Conservation (phyloP, 2,113 vertebrate species). For the Mustela nigripes region DNA sequence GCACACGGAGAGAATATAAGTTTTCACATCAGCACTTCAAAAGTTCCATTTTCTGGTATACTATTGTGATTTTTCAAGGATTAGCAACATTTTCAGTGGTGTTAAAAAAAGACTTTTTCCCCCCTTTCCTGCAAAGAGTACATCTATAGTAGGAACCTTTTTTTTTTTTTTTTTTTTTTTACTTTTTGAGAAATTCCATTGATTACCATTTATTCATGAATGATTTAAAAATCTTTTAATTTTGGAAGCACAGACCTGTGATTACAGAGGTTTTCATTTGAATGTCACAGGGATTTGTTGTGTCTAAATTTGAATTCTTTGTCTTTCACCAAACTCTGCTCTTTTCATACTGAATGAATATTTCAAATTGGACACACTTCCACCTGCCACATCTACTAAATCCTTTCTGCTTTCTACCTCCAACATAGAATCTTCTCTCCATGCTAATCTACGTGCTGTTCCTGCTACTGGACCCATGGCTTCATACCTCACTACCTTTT, state of each 20-base stretch:
- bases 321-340: background rate
- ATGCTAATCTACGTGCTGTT: fast-evolving
- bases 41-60: slow-evolving; percentile 27
- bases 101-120: background rate
- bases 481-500: background rate
- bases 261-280: background rate
- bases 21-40: background rate
- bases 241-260: background rate
- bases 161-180: background rate
- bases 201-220: background rate
- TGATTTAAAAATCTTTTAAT: background rate
- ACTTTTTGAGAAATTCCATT: background rate
- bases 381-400: background rate
- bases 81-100: background rate
- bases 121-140: background rate
- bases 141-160: background rate
- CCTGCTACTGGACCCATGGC: background rate
- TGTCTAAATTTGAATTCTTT: background rate
- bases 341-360: background rate
- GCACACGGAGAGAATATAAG: background rate
- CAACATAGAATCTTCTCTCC: too few relatives aligned
- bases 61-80: slow-evolving; percentile 1
- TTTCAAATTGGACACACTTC: background rate
- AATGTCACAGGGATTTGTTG: background rate
- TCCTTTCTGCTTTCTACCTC: background rate